Evolutionary conservation across 2,888 invertebrate species (phyloP).

Genomic region (Slavum lentiscoides): DNA sequence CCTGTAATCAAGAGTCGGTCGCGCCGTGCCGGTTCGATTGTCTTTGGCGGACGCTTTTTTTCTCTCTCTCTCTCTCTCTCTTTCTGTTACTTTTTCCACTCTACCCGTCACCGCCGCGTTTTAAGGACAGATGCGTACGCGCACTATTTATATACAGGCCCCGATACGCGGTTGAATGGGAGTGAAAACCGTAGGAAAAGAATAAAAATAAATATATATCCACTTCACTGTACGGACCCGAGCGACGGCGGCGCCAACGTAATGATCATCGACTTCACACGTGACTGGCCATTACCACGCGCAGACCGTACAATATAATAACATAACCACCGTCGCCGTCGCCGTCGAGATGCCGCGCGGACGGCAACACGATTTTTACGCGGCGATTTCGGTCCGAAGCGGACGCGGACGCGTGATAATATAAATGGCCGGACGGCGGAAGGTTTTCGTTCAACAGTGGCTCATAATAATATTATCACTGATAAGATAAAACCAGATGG

Average conservation of each 20-base stretch:
- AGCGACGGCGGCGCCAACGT: constrained; percentile 43
- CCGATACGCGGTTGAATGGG: too few relatives aligned
- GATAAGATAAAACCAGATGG: too few relatives aligned
- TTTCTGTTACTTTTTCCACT: too few relatives aligned
- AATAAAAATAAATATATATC: too few relatives aligned
- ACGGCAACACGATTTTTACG: constrained; percentile 17
- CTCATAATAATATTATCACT: too few relatives aligned
- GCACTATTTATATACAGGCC: too few relatives aligned
- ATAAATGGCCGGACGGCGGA: background rate
- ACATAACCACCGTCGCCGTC: too few relatives aligned
- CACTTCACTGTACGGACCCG: too few relatives aligned
- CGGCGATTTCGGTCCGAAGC: background rate
- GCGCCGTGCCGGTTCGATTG: constrained; percentile 37
- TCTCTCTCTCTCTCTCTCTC: background rate
- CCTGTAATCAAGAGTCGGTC: constrained; percentile 43
- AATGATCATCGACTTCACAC: constrained; percentile 51
- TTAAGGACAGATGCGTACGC: constrained; percentile 8
- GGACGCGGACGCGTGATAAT: background rate
- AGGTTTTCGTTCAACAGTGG: background rate
- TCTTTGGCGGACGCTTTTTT: constrained; percentile 39
- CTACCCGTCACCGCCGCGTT: too few relatives aligned
- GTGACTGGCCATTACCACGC: constrained; percentile 44
- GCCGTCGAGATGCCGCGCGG: constrained; percentile 9
- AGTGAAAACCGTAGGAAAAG: too few relatives aligned
- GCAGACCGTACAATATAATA: too few relatives aligned